Base-by-base conservation (phyloP, 2,888 invertebrate genomes). In the Scrobipalpa costella region DNA sequence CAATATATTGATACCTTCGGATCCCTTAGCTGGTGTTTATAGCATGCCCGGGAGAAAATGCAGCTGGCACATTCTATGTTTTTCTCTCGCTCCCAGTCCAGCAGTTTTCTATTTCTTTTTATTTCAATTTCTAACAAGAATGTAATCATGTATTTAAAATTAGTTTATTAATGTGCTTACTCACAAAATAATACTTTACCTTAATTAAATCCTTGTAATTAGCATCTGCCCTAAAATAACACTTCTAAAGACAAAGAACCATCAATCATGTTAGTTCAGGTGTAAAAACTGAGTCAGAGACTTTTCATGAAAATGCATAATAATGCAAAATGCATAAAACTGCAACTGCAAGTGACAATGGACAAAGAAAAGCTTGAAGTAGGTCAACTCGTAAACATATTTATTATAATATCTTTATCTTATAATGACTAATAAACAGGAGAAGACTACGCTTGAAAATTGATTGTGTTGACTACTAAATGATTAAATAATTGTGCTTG, bases 331-430 rank as follows among this genome's bases (percentile, higher is more conserved):
- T 27, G 27, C 55, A 55, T 57, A 38, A 57, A 38, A 17, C 57
- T 57, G 9, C 27, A 55, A 50, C 17, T 50, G 27, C 57, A 38
- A 57, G 38, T 36, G 57, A 57, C 57, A 57, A 57, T 57, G 57
- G 9, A 57, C 57, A 57, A 57, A 57, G 57, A 17, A 57, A 38
- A 52, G 21, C 57, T 19, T 55, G 13, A 57, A 38, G 38, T 57
- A 19, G 57, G 57, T 57, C 57, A 57, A 57, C 57, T 57, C 57
- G 57, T 57, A 57, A 57, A 57, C 57, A 57, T 36, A 33, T 52
- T 19, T 49, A 55, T 55, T 13, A 55, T 55, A 55, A 55, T 55
- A 55, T 55, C 55, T 27, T 55, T 44, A 44, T 44, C 44, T 44
- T 44, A n/a, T n/a, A 44, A n/a, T 44, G 15, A 44, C 44, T 15